phyloP scores from a whole-genome alignment of 2,113 vertebrate genomes.

The Fregetta grallaria region DNA sequence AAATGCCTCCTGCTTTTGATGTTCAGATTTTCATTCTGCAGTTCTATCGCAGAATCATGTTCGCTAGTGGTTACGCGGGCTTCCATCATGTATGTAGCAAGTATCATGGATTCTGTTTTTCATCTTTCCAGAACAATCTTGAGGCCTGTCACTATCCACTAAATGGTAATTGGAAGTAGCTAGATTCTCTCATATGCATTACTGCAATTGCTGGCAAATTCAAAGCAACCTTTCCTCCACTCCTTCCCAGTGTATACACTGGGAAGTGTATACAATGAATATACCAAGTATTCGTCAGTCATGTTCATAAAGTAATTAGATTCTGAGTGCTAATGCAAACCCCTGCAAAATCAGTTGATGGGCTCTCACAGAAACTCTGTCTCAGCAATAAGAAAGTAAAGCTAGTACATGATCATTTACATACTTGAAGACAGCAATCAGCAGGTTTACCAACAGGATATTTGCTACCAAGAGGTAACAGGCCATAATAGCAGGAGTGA shows the following conservation, averaged over 20 bases:
- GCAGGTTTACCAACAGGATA: slow-evolving; percentile 95
- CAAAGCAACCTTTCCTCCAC: not conserved
- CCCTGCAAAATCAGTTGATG: not conserved
- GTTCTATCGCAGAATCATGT: fast-evolving
- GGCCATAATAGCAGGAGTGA: slow-evolving; percentile 97
- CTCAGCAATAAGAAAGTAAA: not conserved
- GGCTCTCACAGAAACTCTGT: not conserved
- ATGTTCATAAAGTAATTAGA: not conserved
- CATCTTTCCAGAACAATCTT: not conserved
- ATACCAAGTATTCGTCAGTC: not conserved
- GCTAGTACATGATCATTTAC: not conserved
- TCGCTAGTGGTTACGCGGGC: not conserved
- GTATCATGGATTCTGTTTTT: not conserved
- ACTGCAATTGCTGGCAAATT: not conserved
- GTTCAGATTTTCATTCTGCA: not conserved
- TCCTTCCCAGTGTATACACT: not conserved
- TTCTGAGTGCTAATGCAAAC: not conserved
- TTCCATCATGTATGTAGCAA: not conserved
- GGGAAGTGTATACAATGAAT: too few relatives aligned
- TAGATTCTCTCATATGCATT: not conserved
- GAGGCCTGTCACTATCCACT: not conserved
- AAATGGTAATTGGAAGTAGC: not conserved
- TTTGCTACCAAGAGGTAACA: slow-evolving; percentile 98
- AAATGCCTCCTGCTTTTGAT: not conserved
- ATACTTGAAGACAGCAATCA: slow-evolving; percentile 98